Conservation (phyloP, 2,888 invertebrate species). For the Caenorhabditis plicata region DNA sequence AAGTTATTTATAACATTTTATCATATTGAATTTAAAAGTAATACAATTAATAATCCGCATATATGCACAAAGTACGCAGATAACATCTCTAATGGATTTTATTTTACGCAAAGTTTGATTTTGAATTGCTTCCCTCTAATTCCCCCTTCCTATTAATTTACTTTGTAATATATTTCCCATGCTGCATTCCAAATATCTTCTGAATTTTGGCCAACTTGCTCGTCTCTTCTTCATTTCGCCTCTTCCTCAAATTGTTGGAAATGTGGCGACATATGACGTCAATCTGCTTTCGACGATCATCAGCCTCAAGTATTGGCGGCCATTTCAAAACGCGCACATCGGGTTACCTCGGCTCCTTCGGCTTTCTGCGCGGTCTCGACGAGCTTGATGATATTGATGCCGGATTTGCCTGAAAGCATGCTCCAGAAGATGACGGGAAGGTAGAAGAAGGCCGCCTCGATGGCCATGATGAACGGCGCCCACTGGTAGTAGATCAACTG, state of each 20-base stretch:
- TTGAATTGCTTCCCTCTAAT: background rate
- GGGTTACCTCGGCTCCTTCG: constrained; percentile 47
- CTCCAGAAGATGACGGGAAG: constrained; percentile 44
- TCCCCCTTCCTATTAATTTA: constrained; percentile 4
- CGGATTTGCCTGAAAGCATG: constrained; percentile 36
- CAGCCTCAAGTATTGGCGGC: too few relatives aligned
- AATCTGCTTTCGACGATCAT: constrained; percentile 46
- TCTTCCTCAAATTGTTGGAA: constrained; percentile 26
- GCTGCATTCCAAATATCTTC: constrained; percentile 47
- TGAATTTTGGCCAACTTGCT: constrained; percentile 30
- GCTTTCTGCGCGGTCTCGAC: constrained; percentile 54
- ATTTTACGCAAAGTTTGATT: background rate
- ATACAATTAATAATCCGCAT: too few relatives aligned
- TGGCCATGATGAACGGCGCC: constrained; percentile 61
- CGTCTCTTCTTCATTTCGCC: constrained; percentile 26
- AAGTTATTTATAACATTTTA: too few relatives aligned
- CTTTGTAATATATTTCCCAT: constrained; percentile 56
- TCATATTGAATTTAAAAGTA: too few relatives aligned
- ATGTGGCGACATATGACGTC: constrained; percentile 34
- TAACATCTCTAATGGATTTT: background rate
- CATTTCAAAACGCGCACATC: background rate
- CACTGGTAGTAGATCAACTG: constrained; percentile 63
- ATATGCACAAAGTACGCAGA: too few relatives aligned
- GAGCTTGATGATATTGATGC: constrained; percentile 57
- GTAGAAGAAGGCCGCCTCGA: constrained; percentile 61